Evolutionary conservation across 2,888 invertebrate species (phyloP).

Genomic region (Nemoura dubitans): DNA sequence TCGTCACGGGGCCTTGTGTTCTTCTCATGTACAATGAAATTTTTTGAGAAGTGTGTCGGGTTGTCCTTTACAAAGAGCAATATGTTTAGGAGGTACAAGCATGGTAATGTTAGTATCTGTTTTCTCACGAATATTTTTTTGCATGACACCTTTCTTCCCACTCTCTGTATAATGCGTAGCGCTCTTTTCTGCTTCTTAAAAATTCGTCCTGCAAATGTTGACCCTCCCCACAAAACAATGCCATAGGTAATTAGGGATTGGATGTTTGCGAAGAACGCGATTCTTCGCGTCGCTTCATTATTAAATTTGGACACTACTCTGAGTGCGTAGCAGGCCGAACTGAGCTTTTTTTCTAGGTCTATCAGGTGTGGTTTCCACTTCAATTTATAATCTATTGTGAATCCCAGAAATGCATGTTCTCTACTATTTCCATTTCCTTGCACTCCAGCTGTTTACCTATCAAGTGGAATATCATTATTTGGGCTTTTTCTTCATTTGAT

Average conservation of each 20-base stretch:
- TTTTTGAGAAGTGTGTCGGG: too few relatives aligned
- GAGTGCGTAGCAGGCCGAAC: neutral
- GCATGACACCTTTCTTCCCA: too few relatives aligned
- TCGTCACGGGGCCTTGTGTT: too few relatives aligned
- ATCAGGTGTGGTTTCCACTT: neutral
- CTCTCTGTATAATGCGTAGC: too few relatives aligned
- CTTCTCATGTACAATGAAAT: too few relatives aligned
- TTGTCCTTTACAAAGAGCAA: too few relatives aligned
- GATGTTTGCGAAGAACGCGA: slow-evolving; percentile 7
- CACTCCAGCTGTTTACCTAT: too few relatives aligned
- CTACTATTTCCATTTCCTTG: too few relatives aligned
- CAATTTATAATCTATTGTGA: neutral
- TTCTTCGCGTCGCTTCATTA: neutral
- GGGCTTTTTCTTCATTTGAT: neutral
- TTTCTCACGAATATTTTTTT: neutral
- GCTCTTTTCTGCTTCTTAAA: too few relatives aligned
- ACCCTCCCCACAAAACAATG: neutral
- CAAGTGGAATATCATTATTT: too few relatives aligned
- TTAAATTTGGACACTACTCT: neutral
- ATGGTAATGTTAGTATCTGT: neutral
- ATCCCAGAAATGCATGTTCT: neutral
- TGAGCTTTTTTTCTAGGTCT: too few relatives aligned
- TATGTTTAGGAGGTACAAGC: neutral
- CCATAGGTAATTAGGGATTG: neutral
- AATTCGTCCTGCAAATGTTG: too few relatives aligned